phyloP scores from a whole-genome alignment of 1,140 invertebrate species.

The Mamestra configurata region DNA sequence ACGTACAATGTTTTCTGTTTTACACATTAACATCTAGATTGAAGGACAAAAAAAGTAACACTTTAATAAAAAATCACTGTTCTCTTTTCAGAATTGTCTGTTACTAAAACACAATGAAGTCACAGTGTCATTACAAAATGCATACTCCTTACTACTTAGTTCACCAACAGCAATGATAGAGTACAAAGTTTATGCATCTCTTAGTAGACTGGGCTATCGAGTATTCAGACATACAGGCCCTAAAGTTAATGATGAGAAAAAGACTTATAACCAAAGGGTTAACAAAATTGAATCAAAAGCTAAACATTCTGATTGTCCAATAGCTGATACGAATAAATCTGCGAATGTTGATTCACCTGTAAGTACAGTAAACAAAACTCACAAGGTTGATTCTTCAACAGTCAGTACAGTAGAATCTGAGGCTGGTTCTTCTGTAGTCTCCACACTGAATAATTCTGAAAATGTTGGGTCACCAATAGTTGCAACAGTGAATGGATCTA shows the following conservation, averaged over 20 bases:
- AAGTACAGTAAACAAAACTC: not conserved
- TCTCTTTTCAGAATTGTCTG: slow-evolving; percentile 88
- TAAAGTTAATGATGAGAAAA: slow-evolving; percentile 36
- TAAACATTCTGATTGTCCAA: not conserved
- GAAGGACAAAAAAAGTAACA: too few relatives aligned
- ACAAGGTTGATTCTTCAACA: not conserved
- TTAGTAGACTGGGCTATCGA: slow-evolving; percentile 89
- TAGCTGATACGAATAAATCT: not conserved
- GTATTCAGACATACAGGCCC: slow-evolving; percentile 72
- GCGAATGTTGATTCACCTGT: not conserved
- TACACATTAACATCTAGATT: too few relatives aligned
- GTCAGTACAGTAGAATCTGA: too few relatives aligned
- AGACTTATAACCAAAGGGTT: not conserved
- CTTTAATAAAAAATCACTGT: not conserved
- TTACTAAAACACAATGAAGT: slow-evolving; percentile 88
- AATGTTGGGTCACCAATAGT: not conserved
- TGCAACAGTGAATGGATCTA: not conserved
- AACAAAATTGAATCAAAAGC: not conserved
- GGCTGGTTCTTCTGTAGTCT: too few relatives aligned
- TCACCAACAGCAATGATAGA: slow-evolving; percentile 85
- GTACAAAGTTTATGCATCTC: slow-evolving; percentile 90
- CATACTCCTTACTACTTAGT: slow-evolving; percentile 88
- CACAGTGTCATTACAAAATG: slow-evolving; percentile 89
- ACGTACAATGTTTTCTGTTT: too few relatives aligned
- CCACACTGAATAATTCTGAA: not conserved